Base-by-base conservation (phyloP, 2,113 vertebrate genomes). In the Ctenomys sociabilis region DNA sequence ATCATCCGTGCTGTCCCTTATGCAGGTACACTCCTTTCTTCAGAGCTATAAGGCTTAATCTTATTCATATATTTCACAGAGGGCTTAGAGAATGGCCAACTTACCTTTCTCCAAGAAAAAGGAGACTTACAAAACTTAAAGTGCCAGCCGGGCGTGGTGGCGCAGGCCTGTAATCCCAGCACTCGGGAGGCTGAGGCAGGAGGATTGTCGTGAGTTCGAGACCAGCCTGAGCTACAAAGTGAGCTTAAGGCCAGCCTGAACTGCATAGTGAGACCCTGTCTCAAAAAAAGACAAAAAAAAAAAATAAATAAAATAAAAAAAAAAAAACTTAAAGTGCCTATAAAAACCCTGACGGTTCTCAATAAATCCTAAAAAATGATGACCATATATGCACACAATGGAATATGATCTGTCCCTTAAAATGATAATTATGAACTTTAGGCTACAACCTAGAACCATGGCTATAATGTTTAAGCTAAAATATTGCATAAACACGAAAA, bases 51-150 rank as follows among this genome's bases (percentile, higher is more conserved):
- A 66, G 52, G 45, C 68, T 64, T 49, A 59, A 24, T 43, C 35
- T n/a, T 57, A 8, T 81, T 95, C 40, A 91, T 28, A 17, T 82
- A 73, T 89, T 94, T 93, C 49, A 73, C 87, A 82, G 32, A 45
- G 21, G 26, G 30, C n/a, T 86, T 66, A 81, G 43, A n/a, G 12
- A 84, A 72, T 75, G 30, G 37, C 16, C 32, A 82, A 66, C 1
- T 49, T 22, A 52, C 11, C 16, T 73, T 45, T 32, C 78, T 92
- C 94, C 86, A 61, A 86, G 87, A 88, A 93, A 96, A 72, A 54
- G 16, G 89, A 94, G 85, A 86, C 82, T 88, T 90, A 40, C 78
- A 82, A 96, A 93, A 95, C 45, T n/a, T n/a, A n/a, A n/a, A n/a
- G n/a, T n/a, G n/a, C n/a, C n/a, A n/a, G n/a, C n/a, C n/a, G n/a